Evolutionary conservation across 1,140 invertebrate genomes (phyloP).

Genomic region (Venustaconcha ellipsiformis): DNA sequence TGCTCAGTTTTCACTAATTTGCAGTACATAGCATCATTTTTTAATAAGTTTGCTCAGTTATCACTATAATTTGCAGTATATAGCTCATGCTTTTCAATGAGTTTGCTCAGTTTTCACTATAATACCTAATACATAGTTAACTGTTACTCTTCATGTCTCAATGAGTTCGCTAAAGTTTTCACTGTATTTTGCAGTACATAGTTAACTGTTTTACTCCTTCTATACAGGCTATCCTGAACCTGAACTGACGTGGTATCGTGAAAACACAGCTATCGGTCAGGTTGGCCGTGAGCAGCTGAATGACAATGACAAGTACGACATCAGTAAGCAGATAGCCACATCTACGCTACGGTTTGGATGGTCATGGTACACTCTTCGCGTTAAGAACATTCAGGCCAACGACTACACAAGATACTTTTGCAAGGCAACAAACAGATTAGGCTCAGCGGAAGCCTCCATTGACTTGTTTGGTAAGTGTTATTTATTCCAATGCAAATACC

Average conservation of each 20-base stretch:
- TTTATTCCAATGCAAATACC: neutral
- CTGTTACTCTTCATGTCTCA: too few relatives aligned
- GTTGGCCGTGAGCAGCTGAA: conserved; percentile 18
- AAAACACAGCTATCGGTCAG: conserved; percentile 4
- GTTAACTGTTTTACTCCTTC: neutral
- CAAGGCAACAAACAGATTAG: conserved; percentile 49
- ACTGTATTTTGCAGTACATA: too few relatives aligned
- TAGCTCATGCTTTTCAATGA: too few relatives aligned
- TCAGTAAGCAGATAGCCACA: conserved; percentile 29
- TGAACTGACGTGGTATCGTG: conserved; percentile 19
- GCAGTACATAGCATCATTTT: too few relatives aligned
- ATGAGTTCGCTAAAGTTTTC: too few relatives aligned
- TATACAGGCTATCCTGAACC: conserved; percentile 26
- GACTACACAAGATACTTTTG: conserved; percentile 60
- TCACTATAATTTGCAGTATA: too few relatives aligned
- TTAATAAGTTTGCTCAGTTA: too few relatives aligned
- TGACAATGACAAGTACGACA: conserved; percentile 30
- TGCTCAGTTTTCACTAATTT: too few relatives aligned
- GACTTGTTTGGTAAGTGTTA: conserved; percentile 54
- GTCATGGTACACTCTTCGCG: conserved; percentile 27
- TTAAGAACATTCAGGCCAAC: conserved; percentile 60
- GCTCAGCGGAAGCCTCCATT: conserved; percentile 28
- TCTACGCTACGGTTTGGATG: conserved; percentile 28
- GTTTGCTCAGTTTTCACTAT: too few relatives aligned
- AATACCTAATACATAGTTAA: too few relatives aligned